These are phyloP conservation scores for Mycetomoellerius zeteki DNA, from an alignment of 1,140 invertebrate species.

Conservation along the genomic window DNA sequence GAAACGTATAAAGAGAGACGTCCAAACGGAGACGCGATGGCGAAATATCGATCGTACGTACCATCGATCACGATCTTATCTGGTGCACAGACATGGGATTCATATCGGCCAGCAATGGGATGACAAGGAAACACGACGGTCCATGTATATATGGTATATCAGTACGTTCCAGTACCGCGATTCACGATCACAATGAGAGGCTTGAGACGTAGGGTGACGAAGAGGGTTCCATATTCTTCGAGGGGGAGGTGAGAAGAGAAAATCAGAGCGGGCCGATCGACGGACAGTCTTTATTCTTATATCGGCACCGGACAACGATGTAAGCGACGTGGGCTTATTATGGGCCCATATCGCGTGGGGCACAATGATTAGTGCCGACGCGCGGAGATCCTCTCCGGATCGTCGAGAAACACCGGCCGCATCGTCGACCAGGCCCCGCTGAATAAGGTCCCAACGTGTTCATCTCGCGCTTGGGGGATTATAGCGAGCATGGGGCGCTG, in stretches of 20 bases:
- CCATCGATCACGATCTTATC: constrained; percentile 77
- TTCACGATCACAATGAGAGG: constrained; percentile 48
- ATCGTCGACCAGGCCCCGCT: constrained; percentile 35
- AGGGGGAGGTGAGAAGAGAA: neutral
- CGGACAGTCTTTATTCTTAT: constrained; percentile 73
- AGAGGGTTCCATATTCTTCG: neutral
- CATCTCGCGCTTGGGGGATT: constrained; percentile 60
- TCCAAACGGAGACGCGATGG: neutral
- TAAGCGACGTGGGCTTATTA: constrained; percentile 75
- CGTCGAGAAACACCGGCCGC: constrained; percentile 2
- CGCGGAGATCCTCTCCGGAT: constrained; percentile 25
- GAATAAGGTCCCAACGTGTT: constrained; percentile 52
- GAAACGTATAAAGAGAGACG: constrained; percentile 9
- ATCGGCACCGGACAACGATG: constrained; percentile 70
- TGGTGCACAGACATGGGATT: constrained; percentile 26
- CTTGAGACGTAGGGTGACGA: constrained; percentile 2
- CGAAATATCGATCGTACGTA: constrained; percentile 70
- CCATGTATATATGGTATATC: constrained; percentile 9
- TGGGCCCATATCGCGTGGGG: constrained; percentile 62
- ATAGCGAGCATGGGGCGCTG: constrained; percentile 59
- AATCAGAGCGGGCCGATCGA: constrained; percentile 46
- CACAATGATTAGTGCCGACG: constrained; percentile 72
- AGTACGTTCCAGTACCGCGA: constrained; percentile 12
- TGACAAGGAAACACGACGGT: constrained; percentile 54
- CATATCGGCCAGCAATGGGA: constrained; percentile 34